Evolutionary conservation across 2,113 vertebrate genomes (phyloP).

Genomic region (Balaenoptera acutorostrata): DNA sequence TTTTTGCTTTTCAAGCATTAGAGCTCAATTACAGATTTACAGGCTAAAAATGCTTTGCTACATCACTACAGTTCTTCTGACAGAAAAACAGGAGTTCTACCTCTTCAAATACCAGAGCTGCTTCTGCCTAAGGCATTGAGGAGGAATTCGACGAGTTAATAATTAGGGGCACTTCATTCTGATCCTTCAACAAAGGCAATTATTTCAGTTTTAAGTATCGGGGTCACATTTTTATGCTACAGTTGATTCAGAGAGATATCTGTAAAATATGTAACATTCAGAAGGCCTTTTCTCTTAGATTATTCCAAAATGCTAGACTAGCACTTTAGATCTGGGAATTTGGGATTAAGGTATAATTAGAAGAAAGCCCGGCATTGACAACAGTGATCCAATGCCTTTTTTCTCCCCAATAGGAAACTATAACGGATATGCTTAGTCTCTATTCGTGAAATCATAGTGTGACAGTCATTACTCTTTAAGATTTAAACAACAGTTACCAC

Average conservation of each 20-base stretch:
- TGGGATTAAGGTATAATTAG: not conserved
- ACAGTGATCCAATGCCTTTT: not conserved
- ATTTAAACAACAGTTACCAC: not conserved
- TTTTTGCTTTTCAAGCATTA: not conserved
- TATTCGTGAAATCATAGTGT: not conserved
- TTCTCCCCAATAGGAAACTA: not conserved
- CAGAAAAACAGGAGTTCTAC: not conserved
- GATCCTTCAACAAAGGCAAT: not conserved
- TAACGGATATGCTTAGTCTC: not conserved
- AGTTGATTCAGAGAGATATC: not conserved
- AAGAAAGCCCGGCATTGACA: not conserved
- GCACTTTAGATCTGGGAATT: not conserved
- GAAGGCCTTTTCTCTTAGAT: not conserved
- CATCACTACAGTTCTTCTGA: not conserved
- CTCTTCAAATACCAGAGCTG: not conserved
- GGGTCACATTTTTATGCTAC: not conserved
- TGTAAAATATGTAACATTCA: not conserved
- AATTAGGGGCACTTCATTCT: not conserved
- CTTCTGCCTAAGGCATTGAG: not conserved
- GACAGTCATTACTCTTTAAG: not conserved
- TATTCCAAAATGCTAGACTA: not conserved
- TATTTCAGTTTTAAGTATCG: not conserved
- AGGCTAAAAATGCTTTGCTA: not conserved
- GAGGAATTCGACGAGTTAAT: not conserved
- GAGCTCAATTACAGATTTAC: not conserved